Evolutionary conservation across 2,888 invertebrate genomes (phyloP).

Genomic region (Serripes groenlandicus): DNA sequence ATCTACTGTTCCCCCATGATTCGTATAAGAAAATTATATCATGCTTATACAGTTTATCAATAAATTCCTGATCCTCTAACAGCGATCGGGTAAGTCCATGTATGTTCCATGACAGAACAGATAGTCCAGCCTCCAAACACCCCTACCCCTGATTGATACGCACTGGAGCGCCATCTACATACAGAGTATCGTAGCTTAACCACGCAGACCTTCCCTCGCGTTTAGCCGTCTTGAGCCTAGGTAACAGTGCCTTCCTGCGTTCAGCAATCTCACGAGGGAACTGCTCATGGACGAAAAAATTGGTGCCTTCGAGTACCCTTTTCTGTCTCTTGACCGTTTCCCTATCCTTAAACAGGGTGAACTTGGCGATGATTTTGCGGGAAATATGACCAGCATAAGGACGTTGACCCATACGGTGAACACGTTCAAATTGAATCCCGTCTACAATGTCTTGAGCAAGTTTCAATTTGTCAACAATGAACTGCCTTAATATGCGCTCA

Average conservation of each 20-base stretch:
- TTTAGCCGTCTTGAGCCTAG: too few species aligned
- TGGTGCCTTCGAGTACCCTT: background rate
- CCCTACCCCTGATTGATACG: background rate
- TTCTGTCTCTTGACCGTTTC: background rate
- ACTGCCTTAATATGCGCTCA: background rate
- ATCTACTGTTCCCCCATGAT: background rate
- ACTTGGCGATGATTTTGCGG: background rate
- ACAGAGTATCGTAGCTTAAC: background rate
- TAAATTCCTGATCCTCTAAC: too few species aligned
- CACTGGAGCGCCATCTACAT: too few species aligned
- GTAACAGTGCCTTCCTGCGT: too few species aligned
- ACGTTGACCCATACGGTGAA: background rate
- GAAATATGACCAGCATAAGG: background rate
- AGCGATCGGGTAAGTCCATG: too few species aligned
- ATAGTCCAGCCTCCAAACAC: background rate
- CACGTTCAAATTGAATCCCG: background rate
- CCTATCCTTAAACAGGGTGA: background rate
- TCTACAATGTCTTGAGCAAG: background rate
- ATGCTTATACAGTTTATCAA: too few species aligned
- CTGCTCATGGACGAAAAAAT: background rate
- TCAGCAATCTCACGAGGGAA: too few species aligned
- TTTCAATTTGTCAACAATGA: conserved; percentile 1
- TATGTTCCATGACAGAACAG: too few species aligned
- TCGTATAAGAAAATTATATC: conserved; percentile 7
- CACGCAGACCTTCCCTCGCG: background rate